These are phyloP conservation scores for Nomada goodeniana DNA, from an alignment of 2,888 invertebrate species.

Conservation along the genomic window DNA sequence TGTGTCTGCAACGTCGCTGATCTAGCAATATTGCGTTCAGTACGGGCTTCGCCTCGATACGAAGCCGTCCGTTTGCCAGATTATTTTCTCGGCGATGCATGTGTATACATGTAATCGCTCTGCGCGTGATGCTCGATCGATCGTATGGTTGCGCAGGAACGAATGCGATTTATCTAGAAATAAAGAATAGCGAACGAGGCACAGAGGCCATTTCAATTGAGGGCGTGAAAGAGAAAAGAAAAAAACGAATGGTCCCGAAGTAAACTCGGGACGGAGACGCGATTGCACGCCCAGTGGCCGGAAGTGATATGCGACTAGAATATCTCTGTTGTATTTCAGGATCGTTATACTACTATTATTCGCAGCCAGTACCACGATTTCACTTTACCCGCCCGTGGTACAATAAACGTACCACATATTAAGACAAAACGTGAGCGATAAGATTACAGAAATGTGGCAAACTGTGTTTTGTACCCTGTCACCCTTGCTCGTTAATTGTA, in stretches of 20 bases:
- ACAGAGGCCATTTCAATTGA: too few relatives aligned
- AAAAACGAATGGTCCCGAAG: background rate
- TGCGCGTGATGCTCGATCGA: constrained; percentile 16
- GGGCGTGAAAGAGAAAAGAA: background rate
- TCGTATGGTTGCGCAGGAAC: background rate
- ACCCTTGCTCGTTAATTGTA: constrained; percentile 54
- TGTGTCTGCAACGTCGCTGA: constrained; percentile 2
- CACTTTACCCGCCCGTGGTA: constrained; percentile 84
- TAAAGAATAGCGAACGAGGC: background rate
- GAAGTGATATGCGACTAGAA: constrained; percentile 59
- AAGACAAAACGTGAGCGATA: constrained; percentile 81
- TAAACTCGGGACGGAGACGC: background rate
- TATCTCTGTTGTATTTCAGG: constrained; percentile 79
- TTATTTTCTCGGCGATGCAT: constrained; percentile 19
- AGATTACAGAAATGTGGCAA: constrained; percentile 66
- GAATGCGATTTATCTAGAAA: background rate
- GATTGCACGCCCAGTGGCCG: background rate
- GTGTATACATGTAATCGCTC: background rate
- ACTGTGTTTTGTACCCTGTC: constrained; percentile 60
- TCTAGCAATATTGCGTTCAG: constrained; percentile 5
- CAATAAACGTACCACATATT: constrained; percentile 80
- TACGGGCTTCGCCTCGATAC: constrained; percentile 23
- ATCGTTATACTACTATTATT: constrained; percentile 83
- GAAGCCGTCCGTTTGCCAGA: constrained; percentile 44
- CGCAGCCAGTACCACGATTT: constrained; percentile 83